Evolutionary conservation across 2,888 invertebrate species (phyloP), one percentile per base, ranked within the genome.

Genomic region (Patella ulyssiponensis): DNA sequence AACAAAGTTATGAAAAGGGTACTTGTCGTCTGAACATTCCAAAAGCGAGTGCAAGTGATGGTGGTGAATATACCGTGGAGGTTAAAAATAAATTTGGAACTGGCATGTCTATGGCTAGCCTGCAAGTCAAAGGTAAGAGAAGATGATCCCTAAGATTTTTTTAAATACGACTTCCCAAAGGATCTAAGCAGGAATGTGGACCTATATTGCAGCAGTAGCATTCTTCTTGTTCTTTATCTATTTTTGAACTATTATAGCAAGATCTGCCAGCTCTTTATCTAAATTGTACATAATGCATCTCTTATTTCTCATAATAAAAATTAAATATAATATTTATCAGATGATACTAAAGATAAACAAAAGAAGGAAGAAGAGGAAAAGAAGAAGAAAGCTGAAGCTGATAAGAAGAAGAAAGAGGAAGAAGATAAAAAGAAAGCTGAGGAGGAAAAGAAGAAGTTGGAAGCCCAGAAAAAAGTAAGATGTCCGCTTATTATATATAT

Each of bases 41-140:
- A 83, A 95, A 95, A 71, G 94, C 95, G 76, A 94, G 94, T n/a
- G 92, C 93, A 71, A 95, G 96, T 88, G 95, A 95, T 90, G 93
- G 95, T 5, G 97, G 96, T 69, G 94, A 94, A 74, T 98, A 97
- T 92, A 95, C 94, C 88, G 95, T 97, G 70, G 95, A 96, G 51
- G 86, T 89, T 1, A 88, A 87, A 79, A 91, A 91, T 80, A 81
- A 86, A 51, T 84, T 85, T 83, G 91, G 91, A 12, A 85, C 84
- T 51, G 88, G 87, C 33, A 82, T 84, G 5, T 84, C 85, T 15
- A 82, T 83, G 14, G 88, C 88, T 58, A 85, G 85, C 73, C 83
- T 91, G 14, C 84, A 79, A 56, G 91, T 91, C 64, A 87, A 89
- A 85, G 88, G 91, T 91, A 80, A 82, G 44, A 44, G 9, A 44